Evolutionary conservation across 1,140 invertebrate species (phyloP).

Genomic region (Sesamia nonagrioides): DNA sequence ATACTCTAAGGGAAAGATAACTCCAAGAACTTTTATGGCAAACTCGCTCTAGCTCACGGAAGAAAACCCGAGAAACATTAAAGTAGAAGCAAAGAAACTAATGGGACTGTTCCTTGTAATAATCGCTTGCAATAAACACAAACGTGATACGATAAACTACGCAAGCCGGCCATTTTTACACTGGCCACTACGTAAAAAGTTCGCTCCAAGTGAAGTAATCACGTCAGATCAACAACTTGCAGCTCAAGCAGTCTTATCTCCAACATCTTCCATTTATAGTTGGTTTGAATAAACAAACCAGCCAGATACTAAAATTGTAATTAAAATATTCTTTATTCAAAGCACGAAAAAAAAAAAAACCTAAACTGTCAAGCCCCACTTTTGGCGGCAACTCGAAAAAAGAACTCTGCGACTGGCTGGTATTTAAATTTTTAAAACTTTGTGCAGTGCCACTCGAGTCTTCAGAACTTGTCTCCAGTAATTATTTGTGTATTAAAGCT

Average conservation of each 20-base stretch:
- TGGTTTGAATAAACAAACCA: slow-evolving; percentile 11
- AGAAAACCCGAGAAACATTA: not conserved
- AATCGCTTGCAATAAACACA: slow-evolving; percentile 28
- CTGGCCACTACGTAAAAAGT: slow-evolving; percentile 29
- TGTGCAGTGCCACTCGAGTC: slow-evolving; percentile 21
- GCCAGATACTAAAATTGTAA: slow-evolving; percentile 1
- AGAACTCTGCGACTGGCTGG: not conserved
- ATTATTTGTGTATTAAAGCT: slow-evolving; percentile 67
- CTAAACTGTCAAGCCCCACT: slow-evolving; percentile 11
- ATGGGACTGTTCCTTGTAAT: slow-evolving; percentile 10
- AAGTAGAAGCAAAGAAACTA: not conserved
- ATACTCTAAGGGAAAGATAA: too few relatives aligned
- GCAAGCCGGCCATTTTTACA: slow-evolving; percentile 37
- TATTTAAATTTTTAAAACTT: slow-evolving; percentile 40
- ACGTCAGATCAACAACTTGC: slow-evolving; percentile 44
- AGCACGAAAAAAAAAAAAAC: slow-evolving; percentile 14
- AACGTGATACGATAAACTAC: slow-evolving; percentile 25
- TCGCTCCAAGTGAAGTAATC: slow-evolving; percentile 33
- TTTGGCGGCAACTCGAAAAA: slow-evolving; percentile 13
- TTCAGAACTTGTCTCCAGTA: slow-evolving; percentile 57
- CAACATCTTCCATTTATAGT: slow-evolving; percentile 25
- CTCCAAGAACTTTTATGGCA: not conserved
- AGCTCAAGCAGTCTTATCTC: slow-evolving; percentile 3
- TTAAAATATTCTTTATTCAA: slow-evolving; percentile 15
- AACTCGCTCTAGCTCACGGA: not conserved